Evolutionary conservation across 2,113 vertebrate species (phyloP).

Genomic region (Myocastor coypus): DNA sequence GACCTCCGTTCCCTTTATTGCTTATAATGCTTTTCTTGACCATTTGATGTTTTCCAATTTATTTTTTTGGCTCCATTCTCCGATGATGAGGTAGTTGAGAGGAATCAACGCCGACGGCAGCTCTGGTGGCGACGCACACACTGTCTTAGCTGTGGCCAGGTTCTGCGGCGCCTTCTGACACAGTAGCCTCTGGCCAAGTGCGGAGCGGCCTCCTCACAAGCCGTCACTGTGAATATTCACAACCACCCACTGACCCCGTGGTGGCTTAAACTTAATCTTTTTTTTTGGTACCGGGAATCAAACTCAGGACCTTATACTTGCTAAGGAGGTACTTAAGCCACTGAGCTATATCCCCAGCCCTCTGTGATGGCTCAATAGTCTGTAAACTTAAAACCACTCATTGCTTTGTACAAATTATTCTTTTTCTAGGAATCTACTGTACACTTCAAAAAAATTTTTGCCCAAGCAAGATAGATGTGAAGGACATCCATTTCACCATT

Average conservation of each 20-base stretch:
- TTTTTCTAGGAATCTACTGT: background rate
- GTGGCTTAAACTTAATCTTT: background rate
- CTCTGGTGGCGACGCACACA: background rate
- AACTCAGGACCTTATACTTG: no score
- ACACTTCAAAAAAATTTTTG: background rate
- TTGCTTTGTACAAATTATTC: background rate
- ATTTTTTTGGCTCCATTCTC: background rate
- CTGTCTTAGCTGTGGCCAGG: background rate
- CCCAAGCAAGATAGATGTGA: background rate
- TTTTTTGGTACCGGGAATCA: no score
- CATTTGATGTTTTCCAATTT: background rate
- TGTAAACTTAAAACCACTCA: background rate
- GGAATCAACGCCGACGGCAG: background rate
- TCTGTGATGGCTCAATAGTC: background rate
- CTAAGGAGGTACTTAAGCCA: no score
- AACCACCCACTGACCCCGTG: no score
- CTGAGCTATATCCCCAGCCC: no score
- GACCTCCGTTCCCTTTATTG: background rate
- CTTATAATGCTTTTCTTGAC: background rate
- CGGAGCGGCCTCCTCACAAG: accelerated
- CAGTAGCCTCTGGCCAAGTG: background rate
- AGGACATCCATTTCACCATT: background rate
- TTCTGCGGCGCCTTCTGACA: background rate
- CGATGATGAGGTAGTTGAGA: background rate
- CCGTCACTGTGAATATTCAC: background rate